Percentiles rank a stretch among this genome's conserved stretches.
Conservation (phyloP, 2,888 invertebrate species). For the Hololepta plana region DNA sequence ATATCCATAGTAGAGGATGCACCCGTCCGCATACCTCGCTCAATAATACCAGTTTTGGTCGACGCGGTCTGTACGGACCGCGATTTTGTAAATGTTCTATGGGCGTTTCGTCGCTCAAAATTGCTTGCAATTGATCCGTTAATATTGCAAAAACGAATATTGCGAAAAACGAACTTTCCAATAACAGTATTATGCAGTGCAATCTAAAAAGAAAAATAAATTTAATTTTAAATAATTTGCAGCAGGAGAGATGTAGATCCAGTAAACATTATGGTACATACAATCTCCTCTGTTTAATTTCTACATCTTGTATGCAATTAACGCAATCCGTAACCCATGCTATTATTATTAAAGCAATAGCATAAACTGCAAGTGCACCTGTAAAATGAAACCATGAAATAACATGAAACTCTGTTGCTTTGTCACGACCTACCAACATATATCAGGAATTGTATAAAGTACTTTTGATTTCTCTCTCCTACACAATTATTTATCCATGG, state of each 20-base stretch:
- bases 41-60: conserved; percentile 43
- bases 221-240: conserved; percentile 2
- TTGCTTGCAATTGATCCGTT: conserved; percentile 70
- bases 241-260: background rate
- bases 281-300: conserved; percentile 57
- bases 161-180: conserved; percentile 72
- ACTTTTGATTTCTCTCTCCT: conserved; percentile 82
- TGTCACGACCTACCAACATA: conserved; percentile 38
- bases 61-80: conserved; percentile 43
- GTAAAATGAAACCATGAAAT: conserved; percentile 6
- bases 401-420: background rate
- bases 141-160: conserved; percentile 76
- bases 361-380: conserved; percentile 41
- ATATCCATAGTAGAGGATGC: conserved; percentile 51
- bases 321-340: conserved; percentile 57
- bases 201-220: conserved; percentile 35
- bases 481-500: conserved; percentile 91
- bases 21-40: conserved; percentile 64
- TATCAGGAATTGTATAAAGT: conserved; percentile 73
- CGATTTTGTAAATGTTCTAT: conserved; percentile 59
- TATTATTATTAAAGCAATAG: conserved; percentile 47
- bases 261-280: conserved; percentile 21
- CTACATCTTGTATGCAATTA: conserved; percentile 41
- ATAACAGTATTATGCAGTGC: conserved; percentile 61
- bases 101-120: conserved; percentile 68